Conservation (phyloP, 2,797 vertebrate species). For the Catostomus latipinnis region DNA sequence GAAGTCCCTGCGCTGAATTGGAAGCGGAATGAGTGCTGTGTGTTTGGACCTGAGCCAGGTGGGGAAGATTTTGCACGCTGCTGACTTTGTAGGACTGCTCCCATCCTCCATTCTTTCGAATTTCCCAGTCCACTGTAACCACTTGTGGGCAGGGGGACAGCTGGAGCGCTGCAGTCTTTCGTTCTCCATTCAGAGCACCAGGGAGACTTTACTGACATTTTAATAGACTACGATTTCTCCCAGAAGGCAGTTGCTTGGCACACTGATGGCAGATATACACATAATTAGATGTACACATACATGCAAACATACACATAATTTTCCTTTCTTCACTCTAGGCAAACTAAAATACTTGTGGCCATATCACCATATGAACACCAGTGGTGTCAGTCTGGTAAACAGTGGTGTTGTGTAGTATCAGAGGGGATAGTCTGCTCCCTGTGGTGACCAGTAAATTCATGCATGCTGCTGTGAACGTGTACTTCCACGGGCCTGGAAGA, state of each 20-base stretch:
- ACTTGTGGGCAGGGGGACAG: conserved; percentile 58
- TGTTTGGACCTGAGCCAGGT: conserved; percentile 59
- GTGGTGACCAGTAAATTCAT: conserved; percentile 42
- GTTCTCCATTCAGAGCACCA: conserved; percentile 30
- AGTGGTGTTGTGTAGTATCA: conserved; percentile 29
- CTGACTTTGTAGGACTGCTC: conserved; percentile 56
- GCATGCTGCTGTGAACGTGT: conserved; percentile 26
- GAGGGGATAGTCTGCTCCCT: conserved; percentile 32
- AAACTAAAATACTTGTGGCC: neutral
- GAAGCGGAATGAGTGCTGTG: conserved; percentile 48
- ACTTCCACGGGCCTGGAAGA: conserved; percentile 35
- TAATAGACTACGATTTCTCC: conserved; percentile 61
- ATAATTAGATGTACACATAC: conserved; percentile 30
- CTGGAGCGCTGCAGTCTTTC: conserved; percentile 59
- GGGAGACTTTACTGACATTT: conserved; percentile 60
- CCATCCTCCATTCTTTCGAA: conserved; percentile 20
- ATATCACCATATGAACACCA: conserved; percentile 31
- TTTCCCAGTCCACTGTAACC: conserved; percentile 46
- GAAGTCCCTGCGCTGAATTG: conserved; percentile 43
- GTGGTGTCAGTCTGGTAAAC: conserved; percentile 34
- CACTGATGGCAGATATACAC: conserved; percentile 10
- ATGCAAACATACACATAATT: neutral
- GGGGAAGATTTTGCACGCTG: conserved; percentile 54
- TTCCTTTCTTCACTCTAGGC: neutral
- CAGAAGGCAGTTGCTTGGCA: conserved; percentile 36